Base-by-base conservation (phyloP, 2,888 invertebrate species). In the Oscheius onirici region DNA sequence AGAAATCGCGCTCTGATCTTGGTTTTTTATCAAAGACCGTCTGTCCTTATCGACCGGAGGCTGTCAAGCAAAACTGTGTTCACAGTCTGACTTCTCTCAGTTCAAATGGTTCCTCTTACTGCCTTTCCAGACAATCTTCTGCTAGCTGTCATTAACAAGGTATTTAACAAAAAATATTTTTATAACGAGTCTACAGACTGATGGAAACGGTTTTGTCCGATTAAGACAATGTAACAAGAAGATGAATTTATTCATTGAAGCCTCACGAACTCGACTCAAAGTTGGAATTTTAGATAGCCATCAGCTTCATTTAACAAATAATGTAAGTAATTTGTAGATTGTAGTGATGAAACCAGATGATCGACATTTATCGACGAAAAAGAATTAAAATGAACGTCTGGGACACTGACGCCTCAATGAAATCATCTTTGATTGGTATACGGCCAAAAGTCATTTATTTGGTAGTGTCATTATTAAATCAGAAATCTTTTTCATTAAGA, bases 321-420 rank as follows among this genome's bases (percentile, higher is more conserved):
- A 26, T 8, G 63, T 63, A 49, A 60, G 22, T 24, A 28, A 17
- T 24, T 17, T 26, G 6, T 17, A 43, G 6, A 41, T 43, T 43
- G 2, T 3, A 22, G 34, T 46, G 5, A 43, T 43, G 17, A 43
- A 11, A 46, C 24, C 17, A 63, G 63, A 10, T 24, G n/a, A 20
- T 63, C 2, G 63, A 63, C 15, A 49, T 63, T 46, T 63, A 49
- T 49, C 63, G 63, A 13, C 44, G 46, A n/a, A 24, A 24, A n/a
- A 46, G 28, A 24, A 28, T 63, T 20, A 24, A n/a, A 26, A 28
- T 63, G 46, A 49, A 44, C 11, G 17, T 22, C 2, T 63, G 63
- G 63, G 46, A 63, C 3, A 26, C 22, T 1, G 49, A 63, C 11
- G 46, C n/a, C 8, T 6, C 8, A 10, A 17, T 63, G 3, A 63